A percentile compares a stretch with the other conserved stretches of the same genome.
Evolutionary conservation across 2,888 invertebrate species (phyloP).

Genomic region (Incurvaria masculella): DNA sequence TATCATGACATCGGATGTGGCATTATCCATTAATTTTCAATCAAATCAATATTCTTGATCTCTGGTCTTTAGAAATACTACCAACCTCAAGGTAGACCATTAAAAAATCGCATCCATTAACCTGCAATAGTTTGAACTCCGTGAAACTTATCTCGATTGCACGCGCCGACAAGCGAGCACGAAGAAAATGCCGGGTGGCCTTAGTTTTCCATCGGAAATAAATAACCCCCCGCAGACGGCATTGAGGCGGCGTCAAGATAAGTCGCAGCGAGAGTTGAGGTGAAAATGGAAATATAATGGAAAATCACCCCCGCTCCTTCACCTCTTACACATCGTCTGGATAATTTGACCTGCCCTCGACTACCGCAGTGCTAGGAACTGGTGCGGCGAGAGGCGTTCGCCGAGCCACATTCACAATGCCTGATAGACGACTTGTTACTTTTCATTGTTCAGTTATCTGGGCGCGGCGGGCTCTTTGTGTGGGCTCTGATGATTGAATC

Average conservation of each 20-base stretch:
- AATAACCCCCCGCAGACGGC: background rate
- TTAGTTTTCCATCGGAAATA: background rate
- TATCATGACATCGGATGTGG: too few species aligned
- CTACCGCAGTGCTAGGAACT: background rate
- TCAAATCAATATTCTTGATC: too few species aligned
- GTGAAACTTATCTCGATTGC: too few species aligned
- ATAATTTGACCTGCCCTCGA: background rate
- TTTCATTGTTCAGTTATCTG: constrained; percentile 59
- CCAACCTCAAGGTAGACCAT: too few species aligned
- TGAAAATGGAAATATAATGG: constrained; percentile 59
- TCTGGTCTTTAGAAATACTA: too few species aligned
- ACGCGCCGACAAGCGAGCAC: too few species aligned
- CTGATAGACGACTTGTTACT: constrained; percentile 56
- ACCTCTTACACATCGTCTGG: constrained; percentile 1
- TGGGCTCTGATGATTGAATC: constrained; percentile 52
- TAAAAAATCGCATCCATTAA: too few species aligned
- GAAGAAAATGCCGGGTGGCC: background rate
- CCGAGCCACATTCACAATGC: constrained; percentile 39
- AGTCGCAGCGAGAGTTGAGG: constrained; percentile 50
- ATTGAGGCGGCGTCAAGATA: constrained; percentile 24
- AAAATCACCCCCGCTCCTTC: constrained; percentile 23
- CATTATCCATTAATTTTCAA: too few species aligned
- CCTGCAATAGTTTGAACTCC: too few species aligned
- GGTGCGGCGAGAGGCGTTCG: constrained; percentile 16
- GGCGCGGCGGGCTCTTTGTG: constrained; percentile 46